A percentile compares a stretch with the other conserved stretches of the same genome.
phyloP scores from a whole-genome alignment of 2,888 invertebrate genomes.

The Mythimna pallens region DNA sequence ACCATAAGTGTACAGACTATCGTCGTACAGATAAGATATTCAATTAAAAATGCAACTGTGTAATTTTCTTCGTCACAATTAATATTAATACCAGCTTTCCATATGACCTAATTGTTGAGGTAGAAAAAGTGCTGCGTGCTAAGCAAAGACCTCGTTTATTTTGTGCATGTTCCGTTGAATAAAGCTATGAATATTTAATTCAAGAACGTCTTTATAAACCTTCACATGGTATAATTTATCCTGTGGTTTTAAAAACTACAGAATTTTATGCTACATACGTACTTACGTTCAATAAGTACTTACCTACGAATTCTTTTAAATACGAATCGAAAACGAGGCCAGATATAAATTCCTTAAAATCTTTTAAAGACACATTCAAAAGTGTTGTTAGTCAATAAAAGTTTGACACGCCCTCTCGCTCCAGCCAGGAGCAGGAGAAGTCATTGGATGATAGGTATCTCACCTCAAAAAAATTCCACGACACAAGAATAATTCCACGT shows the following conservation, averaged over 20 bases:
- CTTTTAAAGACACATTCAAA: no score
- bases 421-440: no score
- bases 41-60: background rate
- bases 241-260: conserved; percentile 8
- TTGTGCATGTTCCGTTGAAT: conserved; percentile 47
- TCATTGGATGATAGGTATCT: no score
- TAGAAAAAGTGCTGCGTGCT: conserved; percentile 34
- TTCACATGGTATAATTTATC: background rate
- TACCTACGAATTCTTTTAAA: background rate
- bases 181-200: conserved; percentile 48
- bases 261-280: background rate
- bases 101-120: conserved; percentile 44
- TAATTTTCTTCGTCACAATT: background rate
- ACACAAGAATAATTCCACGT: no score
- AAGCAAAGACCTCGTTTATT: conserved; percentile 34
- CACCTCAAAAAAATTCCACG: no score
- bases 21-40: no score
- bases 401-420: no score
- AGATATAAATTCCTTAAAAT: no score
- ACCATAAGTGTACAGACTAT: no score
- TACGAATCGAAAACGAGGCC: no score
- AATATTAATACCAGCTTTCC: conserved; percentile 24
- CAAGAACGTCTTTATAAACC: conserved; percentile 31
- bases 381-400: no score
- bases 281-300: background rate